These are phyloP conservation scores for Hirudo medicinalis DNA, from an alignment of 1,140 invertebrate species.

Conservation along the genomic window DNA sequence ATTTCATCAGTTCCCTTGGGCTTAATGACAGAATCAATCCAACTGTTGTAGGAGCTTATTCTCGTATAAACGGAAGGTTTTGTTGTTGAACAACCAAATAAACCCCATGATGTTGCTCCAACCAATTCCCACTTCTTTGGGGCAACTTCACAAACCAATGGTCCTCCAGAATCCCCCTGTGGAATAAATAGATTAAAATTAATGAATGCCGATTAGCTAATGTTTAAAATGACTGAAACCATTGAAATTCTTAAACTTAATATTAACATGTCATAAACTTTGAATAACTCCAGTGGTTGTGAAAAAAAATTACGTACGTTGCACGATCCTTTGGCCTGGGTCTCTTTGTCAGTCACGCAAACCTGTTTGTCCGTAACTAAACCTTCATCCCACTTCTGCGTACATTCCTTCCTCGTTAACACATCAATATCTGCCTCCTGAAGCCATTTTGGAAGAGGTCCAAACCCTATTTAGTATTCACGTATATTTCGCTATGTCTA, in stretches of 20 bases:
- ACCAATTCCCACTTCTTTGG: constrained; percentile 13
- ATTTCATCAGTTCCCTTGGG: background rate
- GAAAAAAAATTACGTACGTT: constrained; percentile 13
- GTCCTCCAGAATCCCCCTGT: constrained; percentile 22
- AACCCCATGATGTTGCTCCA: constrained; percentile 21
- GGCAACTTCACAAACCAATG: constrained; percentile 13
- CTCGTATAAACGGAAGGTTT: constrained; percentile 20
- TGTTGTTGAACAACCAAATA: constrained; percentile 6
- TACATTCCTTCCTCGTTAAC: constrained; percentile 13
- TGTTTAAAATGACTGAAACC: background rate
- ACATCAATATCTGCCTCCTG: constrained; percentile 16
- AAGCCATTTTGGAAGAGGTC: background rate
- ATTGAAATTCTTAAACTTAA: background rate
- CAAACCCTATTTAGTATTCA: background rate
- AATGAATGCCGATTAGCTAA: background rate
- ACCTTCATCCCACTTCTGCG: background rate
- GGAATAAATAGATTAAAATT: background rate
- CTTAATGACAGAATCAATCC: constrained; percentile 13
- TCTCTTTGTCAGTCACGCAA: constrained; percentile 10
- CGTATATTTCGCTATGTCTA: background rate
- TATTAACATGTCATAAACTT: no score
- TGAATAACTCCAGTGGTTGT: background rate
- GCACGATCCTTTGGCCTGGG: constrained; percentile 12
- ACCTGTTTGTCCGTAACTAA: constrained; percentile 12
- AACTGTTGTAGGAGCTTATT: constrained; percentile 13